Conservation (phyloP, 2,797 vertebrate genomes). For the Dendrocincla fuliginosa region DNA sequence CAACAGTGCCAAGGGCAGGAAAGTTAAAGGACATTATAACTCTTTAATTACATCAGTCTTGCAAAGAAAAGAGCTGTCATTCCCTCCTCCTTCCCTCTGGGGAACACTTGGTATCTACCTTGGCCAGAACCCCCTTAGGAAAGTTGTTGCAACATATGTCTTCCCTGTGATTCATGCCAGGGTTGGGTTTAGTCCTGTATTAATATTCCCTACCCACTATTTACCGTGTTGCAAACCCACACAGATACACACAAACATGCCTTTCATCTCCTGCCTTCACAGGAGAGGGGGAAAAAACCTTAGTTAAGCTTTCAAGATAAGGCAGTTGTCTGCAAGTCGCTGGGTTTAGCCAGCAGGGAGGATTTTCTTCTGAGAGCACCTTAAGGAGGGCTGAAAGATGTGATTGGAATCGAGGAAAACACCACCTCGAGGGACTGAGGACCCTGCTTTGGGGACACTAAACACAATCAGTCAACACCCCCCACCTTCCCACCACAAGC, state of each 20-base stretch:
- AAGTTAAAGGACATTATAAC: constrained; percentile 44
- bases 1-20: constrained; percentile 30
- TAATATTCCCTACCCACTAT: constrained; percentile 50
- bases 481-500: background rate
- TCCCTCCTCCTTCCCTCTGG: background rate
- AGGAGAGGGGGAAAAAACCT: background rate
- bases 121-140: constrained; percentile 48
- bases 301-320: constrained; percentile 39
- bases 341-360: background rate
- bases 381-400: background rate
- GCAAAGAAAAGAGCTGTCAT: constrained; percentile 47
- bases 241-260: background rate
- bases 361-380: background rate
- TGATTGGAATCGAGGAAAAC: background rate
- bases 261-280: constrained; percentile 21
- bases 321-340: background rate
- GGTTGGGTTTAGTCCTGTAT: constrained; percentile 1
- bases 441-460: background rate
- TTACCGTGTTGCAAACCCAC: background rate
- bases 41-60: constrained; percentile 61
- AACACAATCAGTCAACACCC: background rate
- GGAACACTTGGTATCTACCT: constrained; percentile 43
- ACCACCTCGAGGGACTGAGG: background rate
- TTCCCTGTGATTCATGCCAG: constrained; percentile 29
- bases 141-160: constrained; percentile 32